Evolutionary conservation across 2,797 vertebrate species (phyloP), one percentile per base, ranked within the genome.

Genomic region (Xenentodon cancila): DNA sequence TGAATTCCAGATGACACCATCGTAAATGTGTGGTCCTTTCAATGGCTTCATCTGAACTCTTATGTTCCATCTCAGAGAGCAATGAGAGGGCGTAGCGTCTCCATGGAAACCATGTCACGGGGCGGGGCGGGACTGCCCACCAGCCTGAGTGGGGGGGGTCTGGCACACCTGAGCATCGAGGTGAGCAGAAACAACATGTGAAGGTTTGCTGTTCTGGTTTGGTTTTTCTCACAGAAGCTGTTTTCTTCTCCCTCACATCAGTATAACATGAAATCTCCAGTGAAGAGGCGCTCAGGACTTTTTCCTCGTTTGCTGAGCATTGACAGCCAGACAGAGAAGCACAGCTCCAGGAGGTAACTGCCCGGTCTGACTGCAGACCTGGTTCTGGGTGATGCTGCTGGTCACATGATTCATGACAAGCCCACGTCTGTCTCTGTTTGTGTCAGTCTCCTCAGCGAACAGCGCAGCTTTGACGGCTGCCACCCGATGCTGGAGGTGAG

Each of bases 141-240:
- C 68, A 98, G 96, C 80, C 92, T 97, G 78, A 98, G 97, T 0
- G 96, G 96, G 3, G 95, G 95, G 0, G 95, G 95, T 46, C 94
- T 97, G 43, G 87, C 91, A 0, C 96, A 97, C 86, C 93, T 93
- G 82, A 94, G 86, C 5, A 19, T 81, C 0, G 95, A 96, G 55
- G 96, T 96, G 84, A 94, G 94, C 27, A 22, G 15, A 34, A 32
- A 8, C 7, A 5, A 13, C 30, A 32, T 20, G 27, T 22, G 8
- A 15, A 49, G n/a, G 5, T 49, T 3, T 9, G 48, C 8, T 27
- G 48, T 9, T 27, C 15, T 27, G 47, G 45, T 21, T n/a, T 19
- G 18, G 25, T 25, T 25, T 5, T 25, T 25, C 25, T 25, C 13
- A 18, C 9, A n/a, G n/a, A 16, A 6, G 42, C 7, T 18, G 17